These are phyloP conservation scores for Upupa epops DNA, from an alignment of 2,113 vertebrate species.

Conservation along the genomic window DNA sequence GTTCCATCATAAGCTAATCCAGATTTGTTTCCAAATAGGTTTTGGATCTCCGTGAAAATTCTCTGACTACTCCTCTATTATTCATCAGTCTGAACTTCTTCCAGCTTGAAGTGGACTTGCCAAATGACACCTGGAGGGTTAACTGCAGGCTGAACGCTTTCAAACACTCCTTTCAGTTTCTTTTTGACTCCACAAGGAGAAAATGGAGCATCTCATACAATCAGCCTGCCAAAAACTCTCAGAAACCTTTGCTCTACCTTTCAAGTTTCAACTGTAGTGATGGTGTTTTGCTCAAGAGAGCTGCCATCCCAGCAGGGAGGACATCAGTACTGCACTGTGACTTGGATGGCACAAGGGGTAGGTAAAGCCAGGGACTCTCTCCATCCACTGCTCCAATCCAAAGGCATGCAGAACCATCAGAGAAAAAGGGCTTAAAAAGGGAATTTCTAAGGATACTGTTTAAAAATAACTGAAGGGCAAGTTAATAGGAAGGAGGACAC, in stretches of 20 bases:
- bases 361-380: not conserved
- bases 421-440: not conserved
- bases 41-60: slow-evolving; percentile 83
- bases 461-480: not conserved
- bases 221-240: slow-evolving; percentile 44
- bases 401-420: not conserved
- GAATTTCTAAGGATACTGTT: not conserved
- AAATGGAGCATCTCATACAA: slow-evolving; percentile 73
- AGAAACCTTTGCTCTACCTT: slow-evolving; percentile 68
- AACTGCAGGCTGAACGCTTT: slow-evolving; percentile 70
- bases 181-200: slow-evolving; percentile 60
- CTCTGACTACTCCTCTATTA: slow-evolving; percentile 73
- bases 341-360: not conserved
- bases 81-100: slow-evolving; percentile 73
- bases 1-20: not conserved
- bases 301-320: slow-evolving; percentile 62
- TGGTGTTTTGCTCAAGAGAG: slow-evolving; percentile 48
- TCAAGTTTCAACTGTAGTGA: slow-evolving; percentile 69
- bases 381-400: not conserved
- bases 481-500: not conserved
- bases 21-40: slow-evolving; percentile 69
- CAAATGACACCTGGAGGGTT: slow-evolving; percentile 78
- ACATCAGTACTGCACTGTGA: slow-evolving; percentile 33
- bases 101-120: slow-evolving; percentile 67
- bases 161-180: slow-evolving; percentile 56